These are phyloP conservation scores for Cephus rjabovi DNA, from an alignment of 2,888 invertebrate genomes.

Conservation along the genomic window DNA sequence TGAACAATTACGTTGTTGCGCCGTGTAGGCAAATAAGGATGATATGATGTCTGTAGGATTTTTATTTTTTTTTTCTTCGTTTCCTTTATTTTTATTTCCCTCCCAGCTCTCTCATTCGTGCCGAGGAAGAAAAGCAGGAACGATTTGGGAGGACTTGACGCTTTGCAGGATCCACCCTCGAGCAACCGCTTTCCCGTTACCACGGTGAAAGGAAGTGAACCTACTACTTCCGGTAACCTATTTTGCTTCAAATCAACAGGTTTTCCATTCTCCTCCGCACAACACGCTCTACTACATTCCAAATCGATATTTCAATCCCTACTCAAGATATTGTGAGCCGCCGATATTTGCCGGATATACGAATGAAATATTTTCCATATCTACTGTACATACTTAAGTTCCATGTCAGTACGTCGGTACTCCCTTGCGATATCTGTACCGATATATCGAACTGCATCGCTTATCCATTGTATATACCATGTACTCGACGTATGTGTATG, in stretches of 20 bases:
- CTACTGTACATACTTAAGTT: background rate
- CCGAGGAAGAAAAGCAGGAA: background rate
- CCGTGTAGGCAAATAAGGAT: background rate
- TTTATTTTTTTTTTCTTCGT: background rate
- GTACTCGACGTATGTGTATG: background rate
- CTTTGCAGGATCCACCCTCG: background rate
- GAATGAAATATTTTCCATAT: background rate
- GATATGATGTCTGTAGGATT: background rate
- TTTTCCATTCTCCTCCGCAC: conserved; percentile 20
- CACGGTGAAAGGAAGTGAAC: background rate
- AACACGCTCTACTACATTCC: conserved; percentile 23
- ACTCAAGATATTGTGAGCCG: conserved; percentile 8
- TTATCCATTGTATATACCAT: background rate
- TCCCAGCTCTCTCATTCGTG: background rate
- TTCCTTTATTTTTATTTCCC: background rate
- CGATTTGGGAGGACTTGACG: background rate
- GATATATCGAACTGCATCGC: background rate
- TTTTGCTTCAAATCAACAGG: conserved; percentile 35
- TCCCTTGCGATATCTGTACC: background rate
- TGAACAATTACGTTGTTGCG: background rate
- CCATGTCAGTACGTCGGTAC: background rate
- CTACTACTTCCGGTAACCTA: conserved; percentile 9
- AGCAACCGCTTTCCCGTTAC: background rate
- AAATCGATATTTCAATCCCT: conserved; percentile 36
- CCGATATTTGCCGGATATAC: conserved; percentile 2